phyloP scores from a whole-genome alignment of 2,888 invertebrate species.

The Aplocera efformata region DNA sequence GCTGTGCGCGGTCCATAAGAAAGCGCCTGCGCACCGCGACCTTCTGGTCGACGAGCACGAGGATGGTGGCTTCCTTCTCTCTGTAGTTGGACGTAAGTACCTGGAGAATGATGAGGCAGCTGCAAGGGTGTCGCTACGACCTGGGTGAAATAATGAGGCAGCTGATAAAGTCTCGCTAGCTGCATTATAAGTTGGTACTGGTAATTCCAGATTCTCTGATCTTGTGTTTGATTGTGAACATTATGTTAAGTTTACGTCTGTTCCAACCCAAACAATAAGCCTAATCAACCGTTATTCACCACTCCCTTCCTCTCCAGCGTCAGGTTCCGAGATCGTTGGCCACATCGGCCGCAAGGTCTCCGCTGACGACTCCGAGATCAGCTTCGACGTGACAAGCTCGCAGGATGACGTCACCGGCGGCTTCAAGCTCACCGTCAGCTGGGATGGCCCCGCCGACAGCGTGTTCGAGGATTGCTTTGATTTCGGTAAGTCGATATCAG shows the following conservation, averaged over 20 bases:
- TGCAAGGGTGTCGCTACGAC: too few species aligned
- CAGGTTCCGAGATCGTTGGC: conserved; percentile 40
- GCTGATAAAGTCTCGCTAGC: too few species aligned
- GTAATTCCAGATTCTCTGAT: too few species aligned
- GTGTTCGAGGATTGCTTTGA: conserved; percentile 74
- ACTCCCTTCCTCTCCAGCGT: too few species aligned
- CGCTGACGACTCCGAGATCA: conserved; percentile 43
- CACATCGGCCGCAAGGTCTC: conserved; percentile 53
- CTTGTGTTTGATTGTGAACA: too few species aligned
- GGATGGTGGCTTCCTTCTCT: conserved; percentile 45
- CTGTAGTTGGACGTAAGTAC: conserved; percentile 38
- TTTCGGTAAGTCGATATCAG: conserved; percentile 54
- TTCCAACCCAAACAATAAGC: too few species aligned
- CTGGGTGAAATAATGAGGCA: too few species aligned
- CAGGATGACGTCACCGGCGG: conserved; percentile 48
- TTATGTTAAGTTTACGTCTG: too few species aligned
- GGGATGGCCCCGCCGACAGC: conserved; percentile 63
- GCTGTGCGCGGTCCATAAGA: conserved; percentile 51
- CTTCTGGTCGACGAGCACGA: conserved; percentile 45
- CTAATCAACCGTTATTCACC: too few species aligned
- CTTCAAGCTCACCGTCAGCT: conserved; percentile 49
- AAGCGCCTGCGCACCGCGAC: conserved; percentile 31
- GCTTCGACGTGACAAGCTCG: conserved; percentile 39
- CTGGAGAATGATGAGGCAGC: neutral
- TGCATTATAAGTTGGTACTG: too few species aligned